Evolutionary conservation across 1,140 invertebrate species (phyloP).

Genomic region (Drosophila willistoni): DNA sequence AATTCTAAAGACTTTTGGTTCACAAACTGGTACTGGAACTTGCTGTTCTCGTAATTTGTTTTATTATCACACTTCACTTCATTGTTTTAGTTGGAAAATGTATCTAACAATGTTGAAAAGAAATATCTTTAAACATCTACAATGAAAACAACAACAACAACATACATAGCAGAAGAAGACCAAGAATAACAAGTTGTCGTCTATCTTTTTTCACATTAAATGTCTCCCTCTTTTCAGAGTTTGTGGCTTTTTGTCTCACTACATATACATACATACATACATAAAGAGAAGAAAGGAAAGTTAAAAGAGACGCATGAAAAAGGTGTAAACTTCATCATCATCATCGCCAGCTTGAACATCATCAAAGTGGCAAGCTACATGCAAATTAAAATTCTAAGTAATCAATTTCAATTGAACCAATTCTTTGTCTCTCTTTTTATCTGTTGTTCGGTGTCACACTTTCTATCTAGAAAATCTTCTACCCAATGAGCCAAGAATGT

Average conservation of each 20-base stretch:
- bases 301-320: conserved; percentile 12
- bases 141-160: not conserved
- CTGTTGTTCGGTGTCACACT: conserved; percentile 26
- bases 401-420: conserved; percentile 49
- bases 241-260: conserved; percentile 31
- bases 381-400: conserved; percentile 57
- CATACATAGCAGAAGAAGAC: not conserved
- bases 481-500: conserved; percentile 3
- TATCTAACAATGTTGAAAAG: not conserved
- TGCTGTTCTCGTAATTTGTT: not conserved
- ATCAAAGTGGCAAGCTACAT: conserved; percentile 33
- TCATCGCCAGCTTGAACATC: not conserved
- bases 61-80: conserved; percentile 13
- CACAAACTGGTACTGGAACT: not conserved
- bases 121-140: conserved; percentile 7
- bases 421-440: conserved; percentile 9
- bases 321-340: conserved; percentile 35
- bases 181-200: conserved; percentile 38
- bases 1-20: conserved; percentile 10
- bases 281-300: not conserved
- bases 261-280: not conserved
- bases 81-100: conserved; percentile 27
- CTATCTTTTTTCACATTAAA: conserved; percentile 56
- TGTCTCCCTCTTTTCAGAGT: conserved; percentile 29
- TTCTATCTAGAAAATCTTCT: conserved; percentile 30